Evolutionary conservation across 1,140 invertebrate species (phyloP).

Genomic region (Cecropterus lyciades): DNA sequence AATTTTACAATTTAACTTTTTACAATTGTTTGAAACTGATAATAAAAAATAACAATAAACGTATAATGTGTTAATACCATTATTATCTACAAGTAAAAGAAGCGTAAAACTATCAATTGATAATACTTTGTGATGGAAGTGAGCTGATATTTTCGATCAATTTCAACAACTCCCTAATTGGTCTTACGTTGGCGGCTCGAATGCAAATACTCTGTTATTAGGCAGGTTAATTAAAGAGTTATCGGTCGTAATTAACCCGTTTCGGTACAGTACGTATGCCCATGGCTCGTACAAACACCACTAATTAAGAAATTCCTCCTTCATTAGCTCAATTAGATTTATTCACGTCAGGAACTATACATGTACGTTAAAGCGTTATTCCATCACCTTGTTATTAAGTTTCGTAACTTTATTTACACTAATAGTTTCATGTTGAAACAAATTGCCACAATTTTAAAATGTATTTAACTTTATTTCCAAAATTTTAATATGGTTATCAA

Average conservation of each 20-base stretch:
- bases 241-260: constrained; percentile 78
- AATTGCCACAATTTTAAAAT: no score
- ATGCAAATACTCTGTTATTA: constrained; percentile 82
- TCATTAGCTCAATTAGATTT: constrained; percentile 79
- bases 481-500: no score
- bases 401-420: background rate
- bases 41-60: no score
- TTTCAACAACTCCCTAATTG: constrained; percentile 70
- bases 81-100: constrained; percentile 27
- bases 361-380: constrained; percentile 9
- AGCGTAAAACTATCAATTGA: constrained; percentile 36
- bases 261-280: constrained; percentile 78
- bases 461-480: no score
- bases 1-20: no score
- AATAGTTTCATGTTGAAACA: no score
- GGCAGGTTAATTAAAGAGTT: constrained; percentile 83
- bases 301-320: constrained; percentile 82
- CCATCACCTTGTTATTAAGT: constrained; percentile 1
- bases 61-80: constrained; percentile 25
- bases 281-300: constrained; percentile 73
- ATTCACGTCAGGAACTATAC: constrained; percentile 63
- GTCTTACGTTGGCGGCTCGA: constrained; percentile 59
- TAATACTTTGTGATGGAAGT: constrained; percentile 33
- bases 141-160: constrained; percentile 60
- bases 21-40: constrained; percentile 6